Evolutionary conservation across 2,797 vertebrate genomes (phyloP).

Genomic region (Pampus argenteus): DNA sequence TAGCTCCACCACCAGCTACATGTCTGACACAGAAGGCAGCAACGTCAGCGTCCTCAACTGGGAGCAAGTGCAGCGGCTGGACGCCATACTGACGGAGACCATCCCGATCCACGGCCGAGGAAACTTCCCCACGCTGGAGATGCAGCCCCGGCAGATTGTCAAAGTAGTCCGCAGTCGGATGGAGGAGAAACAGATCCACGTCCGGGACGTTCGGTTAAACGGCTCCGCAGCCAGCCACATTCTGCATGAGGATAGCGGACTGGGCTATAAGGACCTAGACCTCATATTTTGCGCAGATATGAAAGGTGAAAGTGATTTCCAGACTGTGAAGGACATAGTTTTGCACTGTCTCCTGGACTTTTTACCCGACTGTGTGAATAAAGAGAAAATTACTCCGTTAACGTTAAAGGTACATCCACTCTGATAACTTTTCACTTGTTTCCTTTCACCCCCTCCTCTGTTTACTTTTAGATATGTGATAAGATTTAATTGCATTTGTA

Average conservation of each 20-base stretch:
- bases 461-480: constrained; percentile 37
- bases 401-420: constrained; percentile 92
- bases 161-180: constrained; percentile 94
- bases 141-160: constrained; percentile 97
- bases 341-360: constrained; percentile 99
- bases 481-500: constrained; percentile 37
- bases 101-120: constrained; percentile 98
- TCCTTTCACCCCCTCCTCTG: constrained; percentile 6
- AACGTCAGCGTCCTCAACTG: constrained; percentile 94
- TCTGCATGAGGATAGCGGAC: constrained; percentile 94
- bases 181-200: constrained; percentile 91
- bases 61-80: constrained; percentile 98
- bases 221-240: constrained; percentile 98
- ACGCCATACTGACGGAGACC: constrained; percentile 95
- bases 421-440: neutral
- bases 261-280: constrained; percentile 98
- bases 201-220: constrained; percentile 95
- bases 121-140: constrained; percentile 97
- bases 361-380: constrained; percentile 97
- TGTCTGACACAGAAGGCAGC: constrained; percentile 72
- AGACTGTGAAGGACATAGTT: constrained; percentile 98
- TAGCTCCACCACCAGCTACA: constrained; percentile 55
- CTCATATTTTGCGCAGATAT: constrained; percentile 98
- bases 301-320: constrained; percentile 95
- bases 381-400: constrained; percentile 95